phyloP scores from a whole-genome alignment of 1,140 invertebrate species.

The Lordiphosa stackelbergi region DNA sequence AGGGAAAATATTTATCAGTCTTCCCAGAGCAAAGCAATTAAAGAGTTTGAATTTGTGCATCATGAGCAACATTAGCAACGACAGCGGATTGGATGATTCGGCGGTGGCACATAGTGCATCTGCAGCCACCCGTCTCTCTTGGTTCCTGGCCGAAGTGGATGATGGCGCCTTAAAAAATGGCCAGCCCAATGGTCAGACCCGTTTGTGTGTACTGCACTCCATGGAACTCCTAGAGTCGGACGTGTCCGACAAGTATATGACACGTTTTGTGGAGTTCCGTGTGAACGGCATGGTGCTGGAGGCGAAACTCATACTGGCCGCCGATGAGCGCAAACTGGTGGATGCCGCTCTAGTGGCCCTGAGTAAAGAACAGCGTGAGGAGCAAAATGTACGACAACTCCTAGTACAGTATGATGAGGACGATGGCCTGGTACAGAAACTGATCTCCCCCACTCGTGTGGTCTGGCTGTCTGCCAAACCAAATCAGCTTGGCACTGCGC shows the following conservation, averaged over 20 bases:
- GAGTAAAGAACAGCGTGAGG: slow-evolving; percentile 33
- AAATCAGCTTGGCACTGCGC: slow-evolving; percentile 22
- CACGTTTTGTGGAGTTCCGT: slow-evolving; percentile 55
- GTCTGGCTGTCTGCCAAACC: slow-evolving; percentile 51
- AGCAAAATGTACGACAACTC: slow-evolving; percentile 19
- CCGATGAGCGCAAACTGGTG: slow-evolving; percentile 55
- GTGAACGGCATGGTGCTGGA: slow-evolving; percentile 46
- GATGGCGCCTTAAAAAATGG: slow-evolving; percentile 41
- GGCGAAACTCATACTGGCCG: slow-evolving; percentile 60
- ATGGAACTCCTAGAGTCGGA: slow-evolving; percentile 60
- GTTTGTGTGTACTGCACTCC: slow-evolving; percentile 53
- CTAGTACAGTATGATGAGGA: slow-evolving; percentile 55
- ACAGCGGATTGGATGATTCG: slow-evolving; percentile 52
- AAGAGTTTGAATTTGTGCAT: not conserved
- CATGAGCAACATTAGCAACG: slow-evolving; percentile 55
- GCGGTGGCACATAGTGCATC: slow-evolving; percentile 13
- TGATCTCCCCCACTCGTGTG: slow-evolving; percentile 38
- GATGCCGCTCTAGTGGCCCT: slow-evolving; percentile 48
- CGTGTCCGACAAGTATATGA: slow-evolving; percentile 59
- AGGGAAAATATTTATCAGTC: slow-evolving; percentile 27
- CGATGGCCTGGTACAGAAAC: slow-evolving; percentile 45
- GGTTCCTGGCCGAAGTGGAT: slow-evolving; percentile 69
- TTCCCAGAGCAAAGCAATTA: slow-evolving; percentile 4
- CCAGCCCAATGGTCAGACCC: slow-evolving; percentile 27
- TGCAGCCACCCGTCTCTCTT: slow-evolving; percentile 55